Percentiles rank a stretch among this genome's conserved stretches.
Evolutionary conservation across 2,888 invertebrate genomes (phyloP).

Genomic region (Scaeva pyrastri): DNA sequence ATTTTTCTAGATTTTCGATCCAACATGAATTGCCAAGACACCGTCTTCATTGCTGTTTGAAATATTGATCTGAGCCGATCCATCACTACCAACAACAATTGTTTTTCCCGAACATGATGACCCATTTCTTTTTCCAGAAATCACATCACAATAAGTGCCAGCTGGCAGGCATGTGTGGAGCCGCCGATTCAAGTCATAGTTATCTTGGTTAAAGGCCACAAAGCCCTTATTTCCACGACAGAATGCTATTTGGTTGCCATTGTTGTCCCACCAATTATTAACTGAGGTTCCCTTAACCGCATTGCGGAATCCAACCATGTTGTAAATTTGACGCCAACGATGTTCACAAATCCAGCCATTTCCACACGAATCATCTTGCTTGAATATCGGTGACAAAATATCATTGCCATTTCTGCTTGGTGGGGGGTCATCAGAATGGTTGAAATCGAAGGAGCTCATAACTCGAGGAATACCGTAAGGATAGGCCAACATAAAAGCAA

Average conservation of each 20-base stretch:
- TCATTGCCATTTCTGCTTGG: slow-evolving; percentile 86
- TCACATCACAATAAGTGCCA: slow-evolving; percentile 94
- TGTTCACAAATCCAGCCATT: slow-evolving; percentile 93
- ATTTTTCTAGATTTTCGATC: slow-evolving; percentile 66
- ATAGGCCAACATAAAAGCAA: slow-evolving; percentile 93
- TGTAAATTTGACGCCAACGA: slow-evolving; percentile 90
- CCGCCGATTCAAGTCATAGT: slow-evolving; percentile 85
- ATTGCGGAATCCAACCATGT: slow-evolving; percentile 91
- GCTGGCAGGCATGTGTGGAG: slow-evolving; percentile 88
- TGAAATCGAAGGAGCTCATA: slow-evolving; percentile 93
- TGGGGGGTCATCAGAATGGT: slow-evolving; percentile 86
- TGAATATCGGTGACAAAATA: slow-evolving; percentile 86
- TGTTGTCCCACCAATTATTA: slow-evolving; percentile 92
- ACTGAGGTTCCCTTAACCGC: slow-evolving; percentile 86
- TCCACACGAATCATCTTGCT: slow-evolving; percentile 87
- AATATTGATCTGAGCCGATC: slow-evolving; percentile 79
- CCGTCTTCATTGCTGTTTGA: slow-evolving; percentile 85
- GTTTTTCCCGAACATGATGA: slow-evolving; percentile 80
- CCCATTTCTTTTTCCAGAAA: slow-evolving; percentile 87
- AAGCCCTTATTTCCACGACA: slow-evolving; percentile 91
- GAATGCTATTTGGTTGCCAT: slow-evolving; percentile 93
- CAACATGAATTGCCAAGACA: slow-evolving; percentile 88
- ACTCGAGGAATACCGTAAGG: slow-evolving; percentile 91
- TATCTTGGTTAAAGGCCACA: slow-evolving; percentile 90
- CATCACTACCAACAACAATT: slow-evolving; percentile 79